A percentile compares a stretch with the other conserved stretches of the same genome.
Conservation (phyloP, 2,888 invertebrate species). For the Noctua janthina region DNA sequence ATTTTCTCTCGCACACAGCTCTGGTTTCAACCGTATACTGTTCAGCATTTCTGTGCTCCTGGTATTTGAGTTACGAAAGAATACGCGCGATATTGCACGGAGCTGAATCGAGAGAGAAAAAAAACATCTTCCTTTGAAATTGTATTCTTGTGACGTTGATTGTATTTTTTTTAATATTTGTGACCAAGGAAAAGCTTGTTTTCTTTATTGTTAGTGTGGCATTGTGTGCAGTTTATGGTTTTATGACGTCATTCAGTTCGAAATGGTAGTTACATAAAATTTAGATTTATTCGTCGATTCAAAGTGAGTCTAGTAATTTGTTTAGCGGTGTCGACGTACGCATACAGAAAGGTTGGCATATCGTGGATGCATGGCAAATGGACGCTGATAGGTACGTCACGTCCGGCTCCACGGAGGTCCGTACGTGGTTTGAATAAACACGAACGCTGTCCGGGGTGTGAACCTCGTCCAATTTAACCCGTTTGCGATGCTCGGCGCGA, state of each 20-base stretch:
- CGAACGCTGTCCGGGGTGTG: slow-evolving; percentile 69
- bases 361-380: slow-evolving; percentile 71
- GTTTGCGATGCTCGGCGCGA: slow-evolving; percentile 66
- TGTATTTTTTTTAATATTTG: slow-evolving; percentile 33
- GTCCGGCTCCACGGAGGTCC: slow-evolving; percentile 84
- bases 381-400: slow-evolving; percentile 78
- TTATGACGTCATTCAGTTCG: slow-evolving; percentile 40
- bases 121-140: slow-evolving; percentile 33
- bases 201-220: slow-evolving; percentile 40
- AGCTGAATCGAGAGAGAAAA: slow-evolving; percentile 52
- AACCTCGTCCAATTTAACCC: slow-evolving; percentile 74
- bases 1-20: slow-evolving; percentile 82
- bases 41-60: slow-evolving; percentile 83
- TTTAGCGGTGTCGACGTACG: slow-evolving; percentile 60
- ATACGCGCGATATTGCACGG: slow-evolving; percentile 83
- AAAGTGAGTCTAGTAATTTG: slow-evolving; percentile 60
- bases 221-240: slow-evolving; percentile 57
- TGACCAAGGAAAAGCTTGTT: slow-evolving; percentile 62
- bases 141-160: slow-evolving; percentile 31
- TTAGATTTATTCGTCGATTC: slow-evolving; percentile 59
- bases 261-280: slow-evolving; percentile 45
- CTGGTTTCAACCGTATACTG: slow-evolving; percentile 72
- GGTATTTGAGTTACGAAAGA: slow-evolving; percentile 88
- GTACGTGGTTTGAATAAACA: slow-evolving; percentile 82
- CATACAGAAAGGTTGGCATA: slow-evolving; percentile 65